Base-by-base conservation (phyloP, 2,797 vertebrate species). In the Harpagifer antarcticus region DNA sequence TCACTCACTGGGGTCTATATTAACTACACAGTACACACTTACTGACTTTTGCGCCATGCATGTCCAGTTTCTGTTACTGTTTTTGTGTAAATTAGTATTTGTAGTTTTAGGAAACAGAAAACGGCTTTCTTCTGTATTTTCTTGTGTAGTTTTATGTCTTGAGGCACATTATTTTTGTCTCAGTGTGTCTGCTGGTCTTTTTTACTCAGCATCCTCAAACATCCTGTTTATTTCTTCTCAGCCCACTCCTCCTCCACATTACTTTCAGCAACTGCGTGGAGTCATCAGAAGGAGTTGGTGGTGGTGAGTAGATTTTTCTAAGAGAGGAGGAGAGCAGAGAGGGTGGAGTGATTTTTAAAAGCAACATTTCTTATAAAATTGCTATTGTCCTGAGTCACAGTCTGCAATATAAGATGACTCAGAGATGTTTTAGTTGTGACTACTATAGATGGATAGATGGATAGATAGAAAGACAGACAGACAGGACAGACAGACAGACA, bases 251-350 rank as follows among this genome's bases (percentile, higher is more conserved):
- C 85, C 68, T 61, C 72, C 76, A 81, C 78, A 64, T 79, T 67
- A 60, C 76, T 56, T 82, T 77, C 65, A 79, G 79, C 83, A 85
- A 81, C 86, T 76, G 85, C 64, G 78, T 80, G 75, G 79, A 83
- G 72, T 86, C 79, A 89, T 87, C 80, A 79, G 68, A 70, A 87
- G 84, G 74, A 86, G 83, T 63, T 79, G 61, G 74, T 83, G 69
- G 77, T 61, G 69, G 77, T 61, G 78, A 83, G 83, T 84, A 81
- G 78, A 76, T 74, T 81, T 83, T 37, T 77, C 43, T 52, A 33
- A 75, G 57, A 74, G 40, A 53, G 50, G 53, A 80, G 64, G 19
- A 78, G 61, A 79, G 60, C 68, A 53, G 64, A 76, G 62, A 72
- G 78, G 52, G 68, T 79, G 68, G 73, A 74, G 73, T 14, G 64